Evolutionary conservation across 2,888 invertebrate species (phyloP).

Genomic region (Caenorhabditis zanzibari): DNA sequence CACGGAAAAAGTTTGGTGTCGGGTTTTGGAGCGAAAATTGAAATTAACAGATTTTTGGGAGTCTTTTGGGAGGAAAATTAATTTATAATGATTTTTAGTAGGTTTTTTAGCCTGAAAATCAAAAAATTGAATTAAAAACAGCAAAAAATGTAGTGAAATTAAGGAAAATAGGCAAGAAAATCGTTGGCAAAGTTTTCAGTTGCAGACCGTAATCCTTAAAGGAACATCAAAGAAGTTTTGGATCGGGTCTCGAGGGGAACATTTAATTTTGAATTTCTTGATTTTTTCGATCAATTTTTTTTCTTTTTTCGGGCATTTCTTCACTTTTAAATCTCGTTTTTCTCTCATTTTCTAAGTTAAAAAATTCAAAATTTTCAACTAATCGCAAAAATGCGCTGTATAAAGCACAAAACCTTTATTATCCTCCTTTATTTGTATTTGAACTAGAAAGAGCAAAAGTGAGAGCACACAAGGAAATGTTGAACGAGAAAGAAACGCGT

Average conservation of each 20-base stretch:
- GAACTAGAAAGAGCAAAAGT: background rate
- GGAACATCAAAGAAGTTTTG: background rate
- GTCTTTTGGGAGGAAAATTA: no score
- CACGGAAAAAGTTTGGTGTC: background rate
- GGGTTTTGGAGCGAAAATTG: no score
- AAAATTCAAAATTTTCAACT: no score
- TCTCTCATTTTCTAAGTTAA: background rate
- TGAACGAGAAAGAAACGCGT: slow-evolving; percentile 4
- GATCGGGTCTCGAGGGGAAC: background rate
- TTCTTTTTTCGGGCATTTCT: background rate
- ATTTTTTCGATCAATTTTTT: background rate
- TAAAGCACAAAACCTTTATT: background rate
- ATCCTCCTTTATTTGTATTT: slow-evolving; percentile 24
- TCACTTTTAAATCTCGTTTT: background rate
- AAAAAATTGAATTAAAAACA: no score
- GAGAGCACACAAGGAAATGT: background rate
- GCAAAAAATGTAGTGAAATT: no score
- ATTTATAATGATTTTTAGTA: no score
- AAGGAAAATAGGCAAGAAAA: no score
- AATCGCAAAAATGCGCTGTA: background rate
- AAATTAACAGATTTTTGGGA: no score
- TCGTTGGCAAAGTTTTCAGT: no score
- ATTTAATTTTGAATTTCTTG: background rate
- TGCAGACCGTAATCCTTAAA: slow-evolving; percentile 2
- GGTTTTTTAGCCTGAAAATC: no score